Conservation (phyloP, 2,797 vertebrate species). For the Spinibarbus caldwelli region DNA sequence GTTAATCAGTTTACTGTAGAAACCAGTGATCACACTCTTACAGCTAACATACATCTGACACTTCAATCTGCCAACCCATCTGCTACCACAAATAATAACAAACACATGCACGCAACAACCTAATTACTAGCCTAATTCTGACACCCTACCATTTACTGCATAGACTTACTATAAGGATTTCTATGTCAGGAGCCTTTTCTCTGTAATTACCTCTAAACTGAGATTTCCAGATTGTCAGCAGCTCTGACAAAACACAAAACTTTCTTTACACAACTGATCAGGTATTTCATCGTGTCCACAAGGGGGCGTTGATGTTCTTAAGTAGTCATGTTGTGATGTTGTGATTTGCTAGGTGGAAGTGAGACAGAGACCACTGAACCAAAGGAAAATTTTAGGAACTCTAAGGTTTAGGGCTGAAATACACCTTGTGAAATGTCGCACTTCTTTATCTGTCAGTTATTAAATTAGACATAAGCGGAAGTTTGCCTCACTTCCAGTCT, state of each 20-base stretch:
- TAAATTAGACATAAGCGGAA: background rate
- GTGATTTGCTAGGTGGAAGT: background rate
- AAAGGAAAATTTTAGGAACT: background rate
- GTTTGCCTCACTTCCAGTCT: background rate
- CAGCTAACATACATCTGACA: conserved; percentile 26
- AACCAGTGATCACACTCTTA: conserved; percentile 6
- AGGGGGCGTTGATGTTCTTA: conserved; percentile 27
- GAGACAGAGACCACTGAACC: background rate
- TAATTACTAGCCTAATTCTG: background rate
- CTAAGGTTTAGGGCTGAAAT: background rate
- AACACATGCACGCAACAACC: conserved; percentile 1
- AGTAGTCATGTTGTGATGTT: background rate
- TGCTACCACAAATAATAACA: conserved; percentile 3
- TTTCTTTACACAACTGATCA: background rate
- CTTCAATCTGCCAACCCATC: conserved; percentile 27
- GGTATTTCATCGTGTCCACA: conserved; percentile 10
- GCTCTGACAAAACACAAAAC: too few relatives aligned
- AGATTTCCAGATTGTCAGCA: background rate
- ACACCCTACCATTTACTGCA: background rate
- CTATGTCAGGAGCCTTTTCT: background rate
- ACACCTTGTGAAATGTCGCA: background rate
- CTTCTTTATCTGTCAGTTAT: background rate
- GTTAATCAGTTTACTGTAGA: conserved; percentile 27
- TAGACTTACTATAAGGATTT: background rate
- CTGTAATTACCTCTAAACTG: background rate